These are phyloP conservation scores for Aplysina aerophoba DNA, from an alignment of 37 sponge, comb jelly and placozoan genomes.

Conservation along the genomic window DNA sequence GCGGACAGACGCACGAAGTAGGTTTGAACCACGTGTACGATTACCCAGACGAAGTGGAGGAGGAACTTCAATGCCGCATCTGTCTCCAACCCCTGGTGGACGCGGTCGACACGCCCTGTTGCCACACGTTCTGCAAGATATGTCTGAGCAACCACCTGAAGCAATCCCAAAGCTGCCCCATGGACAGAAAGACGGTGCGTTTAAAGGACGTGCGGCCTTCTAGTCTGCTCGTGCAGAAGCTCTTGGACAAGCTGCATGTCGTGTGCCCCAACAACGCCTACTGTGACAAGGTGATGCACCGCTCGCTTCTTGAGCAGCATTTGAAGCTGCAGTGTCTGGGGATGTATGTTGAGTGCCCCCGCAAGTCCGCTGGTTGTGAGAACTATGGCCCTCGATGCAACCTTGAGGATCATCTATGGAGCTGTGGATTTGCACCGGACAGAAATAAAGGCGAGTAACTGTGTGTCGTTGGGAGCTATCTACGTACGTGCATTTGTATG, in stretches of 20 bases:
- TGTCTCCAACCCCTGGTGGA: constrained; percentile 83
- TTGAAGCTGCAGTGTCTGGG: constrained; percentile 72
- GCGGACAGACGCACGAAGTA: constrained; percentile 75
- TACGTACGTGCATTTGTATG: background rate
- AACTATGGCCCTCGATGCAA: constrained; percentile 70
- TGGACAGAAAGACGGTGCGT: constrained; percentile 43
- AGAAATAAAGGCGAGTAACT: constrained; percentile 57
- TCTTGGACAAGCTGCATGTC: constrained; percentile 82
- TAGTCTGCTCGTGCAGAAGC: constrained; percentile 68
- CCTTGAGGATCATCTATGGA: constrained; percentile 89
- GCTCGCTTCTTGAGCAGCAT: constrained; percentile 67
- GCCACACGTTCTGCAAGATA: constrained; percentile 80
- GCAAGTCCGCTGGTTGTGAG: constrained; percentile 68
- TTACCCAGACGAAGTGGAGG: constrained; percentile 81
- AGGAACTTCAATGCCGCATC: constrained; percentile 71
- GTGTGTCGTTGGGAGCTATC: background rate
- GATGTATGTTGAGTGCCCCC: constrained; percentile 70
- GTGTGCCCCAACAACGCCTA: constrained; percentile 87
- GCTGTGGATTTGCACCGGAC: constrained; percentile 64
- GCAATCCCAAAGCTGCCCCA: constrained; percentile 55
- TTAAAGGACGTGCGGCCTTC: constrained; percentile 58
- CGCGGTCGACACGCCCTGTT: constrained; percentile 84
- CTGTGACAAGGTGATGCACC: constrained; percentile 72
- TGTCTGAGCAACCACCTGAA: constrained; percentile 59
- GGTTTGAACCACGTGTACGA: constrained; percentile 84